phyloP scores from a whole-genome alignment of 2,888 invertebrate genomes.

The Dysmachus trigonus region DNA sequence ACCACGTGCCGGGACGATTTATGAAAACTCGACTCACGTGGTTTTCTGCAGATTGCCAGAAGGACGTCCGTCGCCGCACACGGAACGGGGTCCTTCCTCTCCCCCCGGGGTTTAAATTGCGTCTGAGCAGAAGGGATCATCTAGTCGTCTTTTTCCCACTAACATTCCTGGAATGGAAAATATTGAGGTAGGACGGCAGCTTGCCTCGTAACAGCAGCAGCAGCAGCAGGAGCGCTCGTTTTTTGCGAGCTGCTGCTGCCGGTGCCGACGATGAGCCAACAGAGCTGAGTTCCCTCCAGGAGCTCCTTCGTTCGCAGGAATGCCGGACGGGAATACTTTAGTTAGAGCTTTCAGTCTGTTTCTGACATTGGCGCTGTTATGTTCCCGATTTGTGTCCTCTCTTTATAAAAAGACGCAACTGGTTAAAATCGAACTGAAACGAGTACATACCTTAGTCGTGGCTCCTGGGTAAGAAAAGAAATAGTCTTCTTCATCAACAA shows the following conservation, averaged over 20 bases:
- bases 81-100: no score
- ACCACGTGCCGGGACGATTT: conserved; percentile 41
- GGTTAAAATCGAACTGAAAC: not conserved
- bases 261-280: no score
- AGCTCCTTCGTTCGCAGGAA: conserved; percentile 25
- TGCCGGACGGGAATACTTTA: conserved; percentile 31
- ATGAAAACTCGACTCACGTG: conserved; percentile 40
- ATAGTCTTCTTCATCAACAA: not conserved
- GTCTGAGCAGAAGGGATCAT: conserved; percentile 34
- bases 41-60: conserved; percentile 35
- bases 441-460: not conserved
- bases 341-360: conserved; percentile 32
- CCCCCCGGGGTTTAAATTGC: conserved; percentile 38
- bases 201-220: not conserved
- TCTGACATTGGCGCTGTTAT: conserved; percentile 38
- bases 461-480: not conserved
- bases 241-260: not conserved
- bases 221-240: not conserved
- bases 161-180: conserved; percentile 23
- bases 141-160: conserved; percentile 33
- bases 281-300: conserved; percentile 23
- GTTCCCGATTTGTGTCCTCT: conserved; percentile 6
- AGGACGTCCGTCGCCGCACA: conserved; percentile 14
- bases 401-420: conserved; percentile 36
- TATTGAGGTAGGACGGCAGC: conserved; percentile 40